These are phyloP conservation scores for Poeciliopsis prolifica DNA, from an alignment of 2,113 vertebrate species.

Conservation along the genomic window DNA sequence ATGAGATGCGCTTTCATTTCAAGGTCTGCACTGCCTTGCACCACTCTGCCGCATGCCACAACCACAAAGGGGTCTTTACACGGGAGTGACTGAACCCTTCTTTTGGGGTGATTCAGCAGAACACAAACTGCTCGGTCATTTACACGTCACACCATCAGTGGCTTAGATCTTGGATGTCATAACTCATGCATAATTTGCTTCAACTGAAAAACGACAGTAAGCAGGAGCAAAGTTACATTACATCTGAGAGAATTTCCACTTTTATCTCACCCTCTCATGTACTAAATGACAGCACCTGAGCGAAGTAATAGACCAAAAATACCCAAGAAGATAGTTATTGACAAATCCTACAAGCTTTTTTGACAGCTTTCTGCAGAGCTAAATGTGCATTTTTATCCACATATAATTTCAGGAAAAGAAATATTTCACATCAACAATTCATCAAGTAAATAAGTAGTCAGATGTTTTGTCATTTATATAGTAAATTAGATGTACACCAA, in stretches of 20 bases:
- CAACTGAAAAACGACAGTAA: neutral
- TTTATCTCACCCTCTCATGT: neutral
- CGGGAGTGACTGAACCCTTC: slow-evolving; percentile 32
- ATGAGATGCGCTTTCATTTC: slow-evolving; percentile 39
- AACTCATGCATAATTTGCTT: slow-evolving; percentile 30
- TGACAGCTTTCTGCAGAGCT: neutral
- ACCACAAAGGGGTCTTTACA: slow-evolving; percentile 69
- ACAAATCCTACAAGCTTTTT: neutral
- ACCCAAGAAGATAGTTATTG: slow-evolving; percentile 16
- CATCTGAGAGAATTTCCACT: neutral
- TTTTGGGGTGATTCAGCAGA: slow-evolving; percentile 35
- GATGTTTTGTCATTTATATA: slow-evolving; percentile 63
- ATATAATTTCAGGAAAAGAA: slow-evolving; percentile 20
- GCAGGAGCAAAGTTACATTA: neutral
- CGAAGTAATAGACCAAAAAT: slow-evolving; percentile 26
- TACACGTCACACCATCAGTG: slow-evolving; percentile 54
- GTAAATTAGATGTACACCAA: slow-evolving; percentile 71
- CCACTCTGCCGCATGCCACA: slow-evolving; percentile 68
- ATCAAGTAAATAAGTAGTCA: slow-evolving; percentile 55
- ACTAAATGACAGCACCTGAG: slow-evolving; percentile 10
- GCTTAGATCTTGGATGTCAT: slow-evolving; percentile 35
- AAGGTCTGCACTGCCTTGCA: slow-evolving; percentile 56
- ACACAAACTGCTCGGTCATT: slow-evolving; percentile 56
- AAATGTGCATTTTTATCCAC: neutral
- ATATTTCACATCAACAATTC: slow-evolving; percentile 27